phyloP scores from a whole-genome alignment of 2,888 invertebrate genomes.

The Portevinia maculata region DNA sequence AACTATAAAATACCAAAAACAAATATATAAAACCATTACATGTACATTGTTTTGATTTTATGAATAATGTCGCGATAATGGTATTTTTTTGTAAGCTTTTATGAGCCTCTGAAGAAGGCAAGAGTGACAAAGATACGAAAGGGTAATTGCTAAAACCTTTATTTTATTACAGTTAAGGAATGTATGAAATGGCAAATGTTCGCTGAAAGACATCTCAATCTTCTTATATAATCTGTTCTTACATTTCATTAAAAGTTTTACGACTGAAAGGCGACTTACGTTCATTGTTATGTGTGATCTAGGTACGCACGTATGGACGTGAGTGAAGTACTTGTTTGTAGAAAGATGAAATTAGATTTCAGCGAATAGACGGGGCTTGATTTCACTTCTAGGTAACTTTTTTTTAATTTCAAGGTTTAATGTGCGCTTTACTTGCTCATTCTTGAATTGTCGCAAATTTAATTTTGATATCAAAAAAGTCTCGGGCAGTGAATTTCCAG shows the following conservation, averaged over 20 bases:
- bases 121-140: slow-evolving; percentile 13
- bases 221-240: slow-evolving; percentile 51
- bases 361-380: too few species aligned
- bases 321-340: too few species aligned
- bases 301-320: too few species aligned
- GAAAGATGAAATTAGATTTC: too few species aligned
- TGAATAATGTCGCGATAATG: slow-evolving; percentile 35
- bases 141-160: slow-evolving; percentile 34
- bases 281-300: slow-evolving; percentile 1
- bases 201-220: not conserved
- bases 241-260: slow-evolving; percentile 43
- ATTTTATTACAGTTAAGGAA: slow-evolving; percentile 31
- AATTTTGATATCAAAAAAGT: too few species aligned
- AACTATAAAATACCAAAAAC: not conserved
- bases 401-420: too few species aligned
- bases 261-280: slow-evolving; percentile 26
- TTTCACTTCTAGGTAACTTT: too few species aligned
- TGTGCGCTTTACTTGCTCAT: too few species aligned
- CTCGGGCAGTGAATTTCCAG: too few species aligned
- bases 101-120: not conserved
- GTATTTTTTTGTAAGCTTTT: not conserved
- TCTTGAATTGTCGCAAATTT: too few species aligned
- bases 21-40: slow-evolving; percentile 24
- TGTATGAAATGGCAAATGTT: slow-evolving; percentile 46
- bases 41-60: too few species aligned